Evolutionary conservation across 2,888 invertebrate genomes (phyloP).

Genomic region (Pinctada fucata): DNA sequence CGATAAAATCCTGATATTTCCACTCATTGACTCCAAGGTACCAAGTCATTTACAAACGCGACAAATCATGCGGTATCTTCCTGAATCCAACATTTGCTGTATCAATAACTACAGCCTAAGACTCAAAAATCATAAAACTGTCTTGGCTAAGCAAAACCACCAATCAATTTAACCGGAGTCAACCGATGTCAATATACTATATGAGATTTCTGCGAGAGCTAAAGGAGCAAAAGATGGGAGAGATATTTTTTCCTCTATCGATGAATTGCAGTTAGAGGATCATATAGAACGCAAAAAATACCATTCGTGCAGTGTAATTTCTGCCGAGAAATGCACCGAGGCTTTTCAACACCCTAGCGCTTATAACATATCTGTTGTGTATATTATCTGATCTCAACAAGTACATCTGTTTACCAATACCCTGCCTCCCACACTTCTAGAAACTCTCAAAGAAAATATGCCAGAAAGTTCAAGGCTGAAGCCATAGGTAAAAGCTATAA

Average conservation of each 20-base stretch:
- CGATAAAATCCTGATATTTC: too few relatives aligned
- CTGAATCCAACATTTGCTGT: not conserved
- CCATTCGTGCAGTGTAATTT: too few relatives aligned
- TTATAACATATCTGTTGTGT: not conserved
- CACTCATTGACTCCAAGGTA: too few relatives aligned
- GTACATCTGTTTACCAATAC: slow-evolving; percentile 1
- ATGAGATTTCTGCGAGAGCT: not conserved
- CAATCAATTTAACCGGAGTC: slow-evolving; percentile 1
- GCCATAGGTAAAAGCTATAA: too few relatives aligned
- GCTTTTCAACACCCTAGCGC: too few relatives aligned
- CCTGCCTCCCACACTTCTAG: slow-evolving; percentile 18
- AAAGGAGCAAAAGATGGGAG: too few relatives aligned
- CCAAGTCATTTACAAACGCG: not conserved
- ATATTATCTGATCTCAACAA: not conserved
- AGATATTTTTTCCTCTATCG: too few relatives aligned
- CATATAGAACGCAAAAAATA: too few relatives aligned
- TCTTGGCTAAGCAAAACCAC: not conserved
- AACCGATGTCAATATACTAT: not conserved
- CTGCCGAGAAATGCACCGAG: too few relatives aligned
- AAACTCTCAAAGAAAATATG: too few relatives aligned
- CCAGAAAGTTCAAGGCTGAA: too few relatives aligned
- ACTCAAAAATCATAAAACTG: slow-evolving; percentile 1
- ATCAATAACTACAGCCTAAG: not conserved
- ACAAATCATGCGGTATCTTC: not conserved
- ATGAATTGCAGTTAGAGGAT: too few relatives aligned